Base-by-base conservation (phyloP, 2,113 vertebrate genomes). In the Noctilio leporinus region DNA sequence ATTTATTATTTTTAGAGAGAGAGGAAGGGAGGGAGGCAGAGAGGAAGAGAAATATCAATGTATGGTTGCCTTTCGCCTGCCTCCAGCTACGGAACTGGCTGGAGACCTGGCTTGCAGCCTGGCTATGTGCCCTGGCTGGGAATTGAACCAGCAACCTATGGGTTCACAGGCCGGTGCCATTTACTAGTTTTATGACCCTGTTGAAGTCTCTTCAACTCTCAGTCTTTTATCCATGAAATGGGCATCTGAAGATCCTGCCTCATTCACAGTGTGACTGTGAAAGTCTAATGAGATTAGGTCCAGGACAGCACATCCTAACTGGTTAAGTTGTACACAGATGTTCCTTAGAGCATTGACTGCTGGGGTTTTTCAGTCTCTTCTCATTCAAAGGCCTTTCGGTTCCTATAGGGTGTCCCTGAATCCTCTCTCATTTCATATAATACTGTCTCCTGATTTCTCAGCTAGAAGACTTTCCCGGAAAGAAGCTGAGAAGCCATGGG, bases 401-500 rank as follows among this genome's bases (percentile, higher is more conserved):
- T 49, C n/a, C 86, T 47, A 12, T 22, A 35, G 64, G 40, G 57
- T 35, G 30, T 38, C n/a, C 49, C 24, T 10, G 38, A 47, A n/a
- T 30, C 2, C 72, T 67, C n/a, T 65, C 9, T 49, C 30, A 1
- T 73, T 22, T n/a, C 49, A 30, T 22, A 22, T 92, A 95, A 96
- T 87, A 17, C 53, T 84, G 35, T 94, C 30, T 89, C n/a, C 81
- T 94, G 92, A 17, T 95, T 90, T 91, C 53, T 92, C 88, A 97
- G 97, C 43, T 78, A 82, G 86, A 87, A 94, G n/a, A 70, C 35
- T 26, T 15, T 88, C 62, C 53, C 45, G 16, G 59, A 62, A 97
- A 93, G 96, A 96, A 69, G n/a, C 76, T 19, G 38, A 97, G 84
- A 96, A 87, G 62, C 90, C 92, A 0, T 57, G n/a, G 96, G 73